Conservation (phyloP, 2,113 vertebrate species). For the Hirundichthys speculiger region DNA sequence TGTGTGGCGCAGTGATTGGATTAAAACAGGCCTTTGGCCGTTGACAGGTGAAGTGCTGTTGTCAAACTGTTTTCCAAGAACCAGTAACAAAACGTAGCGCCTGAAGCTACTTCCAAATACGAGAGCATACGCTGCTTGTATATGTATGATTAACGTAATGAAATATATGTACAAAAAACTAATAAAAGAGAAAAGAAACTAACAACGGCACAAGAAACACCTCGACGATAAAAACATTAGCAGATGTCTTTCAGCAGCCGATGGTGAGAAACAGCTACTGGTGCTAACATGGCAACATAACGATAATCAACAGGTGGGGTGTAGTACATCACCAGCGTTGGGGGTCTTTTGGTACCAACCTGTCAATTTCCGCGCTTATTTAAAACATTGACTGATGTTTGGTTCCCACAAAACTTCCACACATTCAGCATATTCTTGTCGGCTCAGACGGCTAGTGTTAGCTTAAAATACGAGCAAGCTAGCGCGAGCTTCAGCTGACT, state of each 20-base stretch:
- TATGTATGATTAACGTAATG: neutral
- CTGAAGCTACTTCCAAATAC: neutral
- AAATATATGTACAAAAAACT: neutral
- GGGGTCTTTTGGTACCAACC: neutral
- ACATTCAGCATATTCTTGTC: neutral
- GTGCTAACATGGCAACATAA: slow-evolving; percentile 27
- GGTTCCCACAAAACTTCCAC: neutral
- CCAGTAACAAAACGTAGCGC: neutral
- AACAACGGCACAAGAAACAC: neutral
- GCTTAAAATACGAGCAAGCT: slow-evolving; percentile 28
- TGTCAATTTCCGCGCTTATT: neutral
- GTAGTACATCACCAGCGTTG: neutral
- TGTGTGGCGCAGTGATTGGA: slow-evolving; percentile 35
- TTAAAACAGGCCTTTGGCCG: slow-evolving; percentile 47
- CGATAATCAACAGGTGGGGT: slow-evolving; percentile 47
- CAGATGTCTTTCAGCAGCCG: neutral
- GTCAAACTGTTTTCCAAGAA: neutral
- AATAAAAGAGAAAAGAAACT: too few relatives aligned
- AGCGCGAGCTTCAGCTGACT: slow-evolving; percentile 28
- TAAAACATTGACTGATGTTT: neutral
- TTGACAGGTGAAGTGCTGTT: slow-evolving; percentile 44
- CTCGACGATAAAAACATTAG: neutral
- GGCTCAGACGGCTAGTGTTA: slow-evolving; percentile 14
- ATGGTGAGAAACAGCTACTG: neutral
- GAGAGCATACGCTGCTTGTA: neutral